Percentiles rank a stretch among this genome's conserved stretches.
Evolutionary conservation across 2,888 invertebrate species (phyloP).

Genomic region (Drosophila pseudotalamancana): DNA sequence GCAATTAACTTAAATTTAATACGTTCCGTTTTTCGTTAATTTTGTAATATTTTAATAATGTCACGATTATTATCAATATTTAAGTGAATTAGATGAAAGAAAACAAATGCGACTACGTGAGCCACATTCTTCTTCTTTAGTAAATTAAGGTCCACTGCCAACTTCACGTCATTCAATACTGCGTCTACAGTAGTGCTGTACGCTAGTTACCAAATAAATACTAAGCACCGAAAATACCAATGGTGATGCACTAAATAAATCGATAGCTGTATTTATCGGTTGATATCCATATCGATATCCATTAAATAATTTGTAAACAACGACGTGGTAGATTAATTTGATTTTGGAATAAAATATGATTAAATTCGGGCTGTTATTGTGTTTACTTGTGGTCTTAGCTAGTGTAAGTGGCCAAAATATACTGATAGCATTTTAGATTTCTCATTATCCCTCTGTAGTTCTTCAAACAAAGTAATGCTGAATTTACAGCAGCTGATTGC

Average conservation of each 20-base stretch:
- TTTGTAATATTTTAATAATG: constrained; percentile 26
- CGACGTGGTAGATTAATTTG: constrained; percentile 58
- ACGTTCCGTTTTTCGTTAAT: constrained; percentile 27
- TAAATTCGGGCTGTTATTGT: constrained; percentile 20
- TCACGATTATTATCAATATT: constrained; percentile 12
- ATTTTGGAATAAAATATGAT: constrained; percentile 48
- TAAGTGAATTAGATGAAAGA: constrained; percentile 45
- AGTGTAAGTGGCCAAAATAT: constrained; percentile 30
- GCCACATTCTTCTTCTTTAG: constrained; percentile 57
- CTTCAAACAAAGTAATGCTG: constrained; percentile 77
- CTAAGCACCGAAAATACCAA: constrained; percentile 14
- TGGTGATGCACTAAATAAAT: neutral
- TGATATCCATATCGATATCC: constrained; percentile 14
- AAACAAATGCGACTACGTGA: constrained; percentile 60
- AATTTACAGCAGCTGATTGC: constrained; percentile 93
- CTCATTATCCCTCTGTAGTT: constrained; percentile 12
- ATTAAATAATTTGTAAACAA: constrained; percentile 61
- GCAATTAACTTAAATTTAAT: constrained; percentile 17
- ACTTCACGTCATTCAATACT: constrained; percentile 22
- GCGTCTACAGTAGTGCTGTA: neutral
- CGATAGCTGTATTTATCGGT: neutral
- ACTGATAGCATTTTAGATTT: neutral
- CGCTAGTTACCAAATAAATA: constrained; percentile 1
- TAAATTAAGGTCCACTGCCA: constrained; percentile 20
- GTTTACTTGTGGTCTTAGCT: constrained; percentile 35